Evolutionary conservation across 2,888 invertebrate genomes (phyloP).

Genomic region (Leistus spinibarbis): DNA sequence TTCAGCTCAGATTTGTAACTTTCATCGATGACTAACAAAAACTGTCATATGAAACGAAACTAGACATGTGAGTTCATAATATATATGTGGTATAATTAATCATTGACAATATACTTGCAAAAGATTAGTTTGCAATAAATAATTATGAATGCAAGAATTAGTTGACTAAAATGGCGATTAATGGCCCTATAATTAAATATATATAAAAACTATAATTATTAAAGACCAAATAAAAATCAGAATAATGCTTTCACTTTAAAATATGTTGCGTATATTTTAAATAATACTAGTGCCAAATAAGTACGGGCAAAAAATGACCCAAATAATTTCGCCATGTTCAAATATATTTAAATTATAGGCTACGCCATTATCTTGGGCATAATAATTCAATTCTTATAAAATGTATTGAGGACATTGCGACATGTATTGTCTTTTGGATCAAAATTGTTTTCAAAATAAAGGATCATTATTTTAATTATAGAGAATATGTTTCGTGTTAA

Average conservation of each 20-base stretch:
- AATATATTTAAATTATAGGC: conserved; percentile 19
- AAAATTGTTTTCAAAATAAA: not conserved
- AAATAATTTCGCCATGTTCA: conserved; percentile 1
- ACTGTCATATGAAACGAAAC: no score
- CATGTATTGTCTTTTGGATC: conserved; percentile 1
- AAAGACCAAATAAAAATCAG: not conserved
- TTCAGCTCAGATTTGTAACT: no score
- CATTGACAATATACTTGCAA: not conserved
- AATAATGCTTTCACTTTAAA: conserved; percentile 4
- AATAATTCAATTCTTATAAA: not conserved
- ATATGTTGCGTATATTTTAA: not conserved
- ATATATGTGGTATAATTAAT: not conserved
- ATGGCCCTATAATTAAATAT: not conserved
- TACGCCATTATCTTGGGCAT: not conserved
- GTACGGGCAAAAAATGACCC: conserved; percentile 14
- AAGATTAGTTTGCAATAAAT: not conserved
- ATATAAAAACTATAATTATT: not conserved
- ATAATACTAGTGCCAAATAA: conserved; percentile 7
- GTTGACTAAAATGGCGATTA: not conserved
- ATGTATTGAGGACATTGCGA: conserved; percentile 4
- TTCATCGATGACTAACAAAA: no score
- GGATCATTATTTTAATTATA: not conserved
- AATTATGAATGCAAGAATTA: not conserved
- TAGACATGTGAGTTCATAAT: no score
- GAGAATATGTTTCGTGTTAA: not conserved